Evolutionary conservation across 2,113 vertebrate genomes (phyloP).

Genomic region (Apistogramma diplotaenia): DNA sequence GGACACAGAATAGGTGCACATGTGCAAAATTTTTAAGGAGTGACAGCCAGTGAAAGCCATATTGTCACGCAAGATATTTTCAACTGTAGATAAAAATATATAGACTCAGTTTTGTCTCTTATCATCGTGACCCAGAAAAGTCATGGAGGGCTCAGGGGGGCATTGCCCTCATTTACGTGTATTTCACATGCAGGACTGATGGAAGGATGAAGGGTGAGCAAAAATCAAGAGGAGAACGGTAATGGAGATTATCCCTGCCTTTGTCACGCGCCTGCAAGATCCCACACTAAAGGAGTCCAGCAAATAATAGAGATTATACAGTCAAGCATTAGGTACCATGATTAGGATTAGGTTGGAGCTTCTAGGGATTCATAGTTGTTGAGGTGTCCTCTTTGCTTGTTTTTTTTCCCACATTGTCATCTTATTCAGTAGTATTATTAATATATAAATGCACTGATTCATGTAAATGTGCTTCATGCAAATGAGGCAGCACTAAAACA

Average conservation of each 20-base stretch:
- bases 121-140: conserved; percentile 63
- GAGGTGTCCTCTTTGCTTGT: background rate
- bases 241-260: conserved; percentile 28
- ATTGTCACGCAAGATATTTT: conserved; percentile 41
- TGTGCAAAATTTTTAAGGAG: background rate
- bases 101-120: conserved; percentile 32
- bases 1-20: background rate
- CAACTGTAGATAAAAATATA: conserved; percentile 43
- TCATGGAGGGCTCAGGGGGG: conserved; percentile 42
- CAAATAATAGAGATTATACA: conserved; percentile 40
- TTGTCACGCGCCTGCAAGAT: background rate
- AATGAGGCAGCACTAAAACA: conserved; percentile 25
- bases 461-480: conserved; percentile 17
- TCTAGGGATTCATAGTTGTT: background rate
- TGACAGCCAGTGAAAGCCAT: conserved; percentile 26
- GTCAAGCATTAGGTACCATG: background rate
- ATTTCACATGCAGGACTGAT: conserved; percentile 14
- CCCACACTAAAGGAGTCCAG: conserved; percentile 11
- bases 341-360: background rate
- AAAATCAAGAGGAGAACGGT: background rate
- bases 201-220: background rate
- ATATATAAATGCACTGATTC: background rate
- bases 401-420: background rate
- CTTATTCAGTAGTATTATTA: background rate
- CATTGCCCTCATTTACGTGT: conserved; percentile 29